Conservation (phyloP, 2,888 invertebrate species). For the Andricus curvator region DNA sequence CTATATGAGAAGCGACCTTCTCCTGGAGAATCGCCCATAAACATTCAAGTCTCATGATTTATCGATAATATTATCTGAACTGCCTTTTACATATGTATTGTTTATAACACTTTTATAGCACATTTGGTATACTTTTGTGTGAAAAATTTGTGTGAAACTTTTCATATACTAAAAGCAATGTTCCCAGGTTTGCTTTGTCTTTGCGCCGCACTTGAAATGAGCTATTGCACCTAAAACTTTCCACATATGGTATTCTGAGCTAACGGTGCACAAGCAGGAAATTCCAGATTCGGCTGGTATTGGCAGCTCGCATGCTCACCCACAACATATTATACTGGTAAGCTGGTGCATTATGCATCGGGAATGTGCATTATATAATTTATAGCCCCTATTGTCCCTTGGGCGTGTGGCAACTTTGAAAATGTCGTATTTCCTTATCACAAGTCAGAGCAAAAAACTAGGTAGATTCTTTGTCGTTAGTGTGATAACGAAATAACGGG, state of each 20-base stretch:
- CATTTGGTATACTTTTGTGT: neutral
- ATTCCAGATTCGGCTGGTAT: conserved; percentile 27
- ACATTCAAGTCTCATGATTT: no score
- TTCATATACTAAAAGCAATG: neutral
- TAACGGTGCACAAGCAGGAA: conserved; percentile 2
- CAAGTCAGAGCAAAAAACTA: neutral
- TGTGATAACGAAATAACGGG: neutral
- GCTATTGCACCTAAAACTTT: conserved; percentile 24
- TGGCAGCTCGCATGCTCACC: conserved; percentile 31
- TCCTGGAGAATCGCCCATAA: no score
- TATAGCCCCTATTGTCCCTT: conserved; percentile 27
- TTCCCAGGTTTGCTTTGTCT: neutral
- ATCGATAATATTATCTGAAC: no score
- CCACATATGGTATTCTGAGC: conserved; percentile 30
- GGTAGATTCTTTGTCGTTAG: neutral
- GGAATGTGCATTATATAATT: conserved; percentile 23
- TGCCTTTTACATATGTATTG: neutral
- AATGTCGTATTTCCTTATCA: neutral
- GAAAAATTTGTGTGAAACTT: neutral
- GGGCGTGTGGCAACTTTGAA: conserved; percentile 15
- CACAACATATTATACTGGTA: conserved; percentile 37
- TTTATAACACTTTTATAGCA: neutral
- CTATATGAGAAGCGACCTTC: no score
- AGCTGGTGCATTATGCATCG: conserved; percentile 40
- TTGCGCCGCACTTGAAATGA: neutral